phyloP scores from a whole-genome alignment of 2,797 vertebrate species.

The Lithobates pipiens region DNA sequence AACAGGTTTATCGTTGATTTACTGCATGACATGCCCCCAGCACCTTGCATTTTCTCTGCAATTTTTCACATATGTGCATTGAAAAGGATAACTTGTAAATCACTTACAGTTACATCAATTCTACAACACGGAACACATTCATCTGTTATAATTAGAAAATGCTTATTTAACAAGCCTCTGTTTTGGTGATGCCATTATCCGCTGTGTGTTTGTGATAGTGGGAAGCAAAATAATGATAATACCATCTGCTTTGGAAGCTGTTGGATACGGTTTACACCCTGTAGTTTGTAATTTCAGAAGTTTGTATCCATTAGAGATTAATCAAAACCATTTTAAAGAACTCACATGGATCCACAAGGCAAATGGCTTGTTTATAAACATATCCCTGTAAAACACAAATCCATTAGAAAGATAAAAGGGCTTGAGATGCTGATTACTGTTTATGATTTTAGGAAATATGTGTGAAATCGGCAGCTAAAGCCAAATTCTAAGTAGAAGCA shows the following conservation, averaged over 20 bases:
- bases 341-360: background rate
- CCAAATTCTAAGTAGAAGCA: background rate
- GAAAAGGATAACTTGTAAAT: background rate
- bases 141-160: background rate
- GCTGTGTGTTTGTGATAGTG: background rate
- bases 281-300: conserved; percentile 20
- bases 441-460: background rate
- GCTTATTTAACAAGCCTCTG: background rate
- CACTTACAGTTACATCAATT: background rate
- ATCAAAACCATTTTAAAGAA: conserved; percentile 7
- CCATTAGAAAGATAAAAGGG: background rate
- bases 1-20: background rate
- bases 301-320: conserved; percentile 13
- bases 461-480: too few relatives aligned
- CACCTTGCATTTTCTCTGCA: background rate
- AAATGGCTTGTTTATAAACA: background rate
- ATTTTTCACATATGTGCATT: background rate
- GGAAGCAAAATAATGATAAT: conserved; percentile 12
- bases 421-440: background rate
- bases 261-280: background rate
- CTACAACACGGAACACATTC: background rate
- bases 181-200: background rate
- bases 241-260: conserved; percentile 22
- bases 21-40: background rate
- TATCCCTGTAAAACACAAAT: background rate